Base-by-base conservation (phyloP, 1,140 invertebrate species). In the Neodiprion pinetum region DNA sequence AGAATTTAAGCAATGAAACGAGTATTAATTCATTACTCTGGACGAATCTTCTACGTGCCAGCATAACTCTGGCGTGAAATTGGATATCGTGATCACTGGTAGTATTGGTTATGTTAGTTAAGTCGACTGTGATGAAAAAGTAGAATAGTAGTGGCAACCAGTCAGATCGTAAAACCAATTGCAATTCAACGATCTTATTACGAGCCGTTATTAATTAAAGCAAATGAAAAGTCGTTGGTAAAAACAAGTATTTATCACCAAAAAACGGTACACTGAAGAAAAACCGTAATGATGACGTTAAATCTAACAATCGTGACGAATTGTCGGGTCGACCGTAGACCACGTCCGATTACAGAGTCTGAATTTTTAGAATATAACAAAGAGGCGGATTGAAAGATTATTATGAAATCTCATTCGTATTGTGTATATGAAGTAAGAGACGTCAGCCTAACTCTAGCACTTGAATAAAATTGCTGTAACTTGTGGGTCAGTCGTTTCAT, bases 401-500 rank as follows among this genome's bases (percentile, higher is more conserved):
- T 61, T 61, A 61, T 40, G 5, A 40, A 40, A 40, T 40, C 2
- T 40, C 28, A 40, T 40, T 40, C 28, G 28, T 40, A 40, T 40
- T 61, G 9, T 61, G 53, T 61, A 61, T 3, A 61, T 1, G 53
- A 61, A 61, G 53, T 17, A 17, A 14, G 53, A 17, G 11, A 61
- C 53, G 53, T 61, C 11, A 61, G 53, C 53, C n/a, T 8, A 17
- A 17, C 53, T 73, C 65, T 77, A 76, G 69, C 74, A 77, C 67
- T 66, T 80, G 75, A 82, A 82, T 82, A 77, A 77, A 80, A 80
- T 71, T 76, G 68, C 72, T 61, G 12, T 70, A 67, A 78, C 76
- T 80, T 80, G 74, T 83, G 77, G 81, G 81, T 85, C 80, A 72
- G 75, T 74, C 75, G 71, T 76, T 84, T 83, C 74, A 82, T 81